Evolutionary conservation across 2,888 invertebrate genomes (phyloP).

Genomic region (Zaprionus obscuricornis): DNA sequence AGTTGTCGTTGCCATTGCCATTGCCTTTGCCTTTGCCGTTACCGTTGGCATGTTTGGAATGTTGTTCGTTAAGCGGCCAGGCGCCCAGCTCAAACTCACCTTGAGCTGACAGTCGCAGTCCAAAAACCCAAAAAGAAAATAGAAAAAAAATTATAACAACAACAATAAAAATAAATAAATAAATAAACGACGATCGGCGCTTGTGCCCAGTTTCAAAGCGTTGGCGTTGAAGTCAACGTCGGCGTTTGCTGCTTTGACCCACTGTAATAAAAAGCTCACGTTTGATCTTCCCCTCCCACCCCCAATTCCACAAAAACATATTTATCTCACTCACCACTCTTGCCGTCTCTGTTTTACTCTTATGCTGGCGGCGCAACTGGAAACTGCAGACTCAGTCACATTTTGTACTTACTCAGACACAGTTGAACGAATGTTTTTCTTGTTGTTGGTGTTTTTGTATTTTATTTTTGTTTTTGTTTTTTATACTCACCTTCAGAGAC

Average conservation of each 20-base stretch:
- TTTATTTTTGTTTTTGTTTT: slow-evolving; percentile 13
- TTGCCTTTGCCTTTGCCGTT: slow-evolving; percentile 20
- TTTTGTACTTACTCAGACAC: slow-evolving; percentile 29
- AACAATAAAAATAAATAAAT: slow-evolving; percentile 12
- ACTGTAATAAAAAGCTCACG: slow-evolving; percentile 37
- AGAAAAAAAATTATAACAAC: slow-evolving; percentile 5
- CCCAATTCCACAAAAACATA: too few species aligned
- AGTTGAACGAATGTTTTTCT: slow-evolving; percentile 38
- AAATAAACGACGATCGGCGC: slow-evolving; percentile 33
- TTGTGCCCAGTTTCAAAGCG: slow-evolving; percentile 26
- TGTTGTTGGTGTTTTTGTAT: too few species aligned
- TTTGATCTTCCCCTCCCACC: slow-evolving; percentile 5
- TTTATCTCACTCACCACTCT: background rate
- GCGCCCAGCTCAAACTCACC: slow-evolving; percentile 58
- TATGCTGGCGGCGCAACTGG: too few species aligned
- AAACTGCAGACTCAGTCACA: slow-evolving; percentile 43
- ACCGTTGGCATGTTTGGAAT: slow-evolving; percentile 61
- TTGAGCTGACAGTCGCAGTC: slow-evolving; percentile 58
- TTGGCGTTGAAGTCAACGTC: too few species aligned
- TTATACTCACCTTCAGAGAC: slow-evolving; percentile 55
- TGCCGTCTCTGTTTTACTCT: background rate
- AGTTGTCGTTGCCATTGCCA: background rate
- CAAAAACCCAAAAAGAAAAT: slow-evolving; percentile 10
- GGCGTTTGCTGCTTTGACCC: slow-evolving; percentile 52
- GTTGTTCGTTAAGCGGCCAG: slow-evolving; percentile 41